phyloP scores from a whole-genome alignment of 2,797 vertebrate genomes.

The Thamnophis elegans region DNA sequence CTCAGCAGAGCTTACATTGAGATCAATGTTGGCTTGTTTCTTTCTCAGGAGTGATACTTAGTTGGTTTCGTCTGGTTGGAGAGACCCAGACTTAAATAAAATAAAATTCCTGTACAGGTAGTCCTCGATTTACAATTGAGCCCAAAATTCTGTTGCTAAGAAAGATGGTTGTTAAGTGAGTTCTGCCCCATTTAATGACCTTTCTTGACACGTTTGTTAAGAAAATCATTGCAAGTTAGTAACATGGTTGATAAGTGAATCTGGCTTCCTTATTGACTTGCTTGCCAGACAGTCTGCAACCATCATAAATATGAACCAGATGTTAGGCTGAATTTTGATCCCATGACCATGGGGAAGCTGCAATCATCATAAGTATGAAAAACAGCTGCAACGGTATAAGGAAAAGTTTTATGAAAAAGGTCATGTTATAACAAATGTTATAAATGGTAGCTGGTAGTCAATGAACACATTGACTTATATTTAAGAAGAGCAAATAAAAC shows the following conservation, averaged over 20 bases:
- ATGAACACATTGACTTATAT: neutral
- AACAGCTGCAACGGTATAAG: neutral
- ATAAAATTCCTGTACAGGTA: neutral
- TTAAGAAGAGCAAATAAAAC: neutral
- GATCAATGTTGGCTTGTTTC: neutral
- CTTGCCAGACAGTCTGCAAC: neutral
- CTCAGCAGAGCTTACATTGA: neutral
- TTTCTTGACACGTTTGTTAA: neutral
- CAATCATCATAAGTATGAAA: neutral
- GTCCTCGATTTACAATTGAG: neutral
- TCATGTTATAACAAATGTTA: neutral
- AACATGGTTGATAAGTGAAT: neutral
- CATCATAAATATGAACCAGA: neutral
- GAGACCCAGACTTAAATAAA: neutral
- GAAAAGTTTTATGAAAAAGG: neutral
- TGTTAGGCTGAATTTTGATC: neutral
- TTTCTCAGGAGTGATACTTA: neutral
- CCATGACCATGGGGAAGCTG: neutral
- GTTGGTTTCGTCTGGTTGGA: neutral
- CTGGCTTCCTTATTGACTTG: neutral
- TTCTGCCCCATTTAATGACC: neutral
- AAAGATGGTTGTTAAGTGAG: neutral
- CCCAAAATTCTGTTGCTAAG: neutral
- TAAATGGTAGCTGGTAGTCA: neutral
- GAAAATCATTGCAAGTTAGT: neutral